Evolutionary conservation across 2,888 invertebrate genomes (phyloP).

Genomic region (Drosophila emarginata): DNA sequence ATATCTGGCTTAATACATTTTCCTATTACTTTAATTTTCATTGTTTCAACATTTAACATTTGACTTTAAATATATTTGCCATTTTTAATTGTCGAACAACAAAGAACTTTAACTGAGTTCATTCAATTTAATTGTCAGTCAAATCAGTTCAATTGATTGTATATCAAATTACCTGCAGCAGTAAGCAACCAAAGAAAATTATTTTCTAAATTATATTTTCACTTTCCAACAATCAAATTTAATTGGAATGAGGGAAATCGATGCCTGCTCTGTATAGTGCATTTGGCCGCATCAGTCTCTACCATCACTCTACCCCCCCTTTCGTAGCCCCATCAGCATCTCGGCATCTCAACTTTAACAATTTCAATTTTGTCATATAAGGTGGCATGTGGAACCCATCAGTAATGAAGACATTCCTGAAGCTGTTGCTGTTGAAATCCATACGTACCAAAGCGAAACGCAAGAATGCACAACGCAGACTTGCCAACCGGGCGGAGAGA

Average conservation of each 20-base stretch:
- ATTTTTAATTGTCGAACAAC: no score
- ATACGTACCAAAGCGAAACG: constrained; percentile 45
- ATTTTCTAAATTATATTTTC: neutral
- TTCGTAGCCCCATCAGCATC: neutral
- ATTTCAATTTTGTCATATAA: constrained; percentile 38
- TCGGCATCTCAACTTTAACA: constrained; percentile 15
- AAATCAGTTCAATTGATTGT: constrained; percentile 1
- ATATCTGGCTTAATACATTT: no score
- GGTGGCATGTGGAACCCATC: constrained; percentile 47
- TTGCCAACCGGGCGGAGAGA: neutral
- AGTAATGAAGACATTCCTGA: constrained; percentile 69
- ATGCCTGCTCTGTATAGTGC: neutral
- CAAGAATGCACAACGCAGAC: constrained; percentile 41
- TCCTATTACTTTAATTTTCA: no score
- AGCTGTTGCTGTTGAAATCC: constrained; percentile 49
- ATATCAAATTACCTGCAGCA: neutral
- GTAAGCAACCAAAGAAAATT: neutral
- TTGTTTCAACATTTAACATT: no score
- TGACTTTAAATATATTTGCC: no score
- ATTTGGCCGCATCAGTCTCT: neutral
- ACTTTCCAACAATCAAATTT: neutral
- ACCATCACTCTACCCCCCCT: no score
- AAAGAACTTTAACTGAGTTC: no score
- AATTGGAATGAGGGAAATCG: neutral
- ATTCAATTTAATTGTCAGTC: neutral